Percentiles rank a stretch among this genome's conserved stretches.
Evolutionary conservation across 1,140 invertebrate species (phyloP).

Genomic region (Drepana arcuata): DNA sequence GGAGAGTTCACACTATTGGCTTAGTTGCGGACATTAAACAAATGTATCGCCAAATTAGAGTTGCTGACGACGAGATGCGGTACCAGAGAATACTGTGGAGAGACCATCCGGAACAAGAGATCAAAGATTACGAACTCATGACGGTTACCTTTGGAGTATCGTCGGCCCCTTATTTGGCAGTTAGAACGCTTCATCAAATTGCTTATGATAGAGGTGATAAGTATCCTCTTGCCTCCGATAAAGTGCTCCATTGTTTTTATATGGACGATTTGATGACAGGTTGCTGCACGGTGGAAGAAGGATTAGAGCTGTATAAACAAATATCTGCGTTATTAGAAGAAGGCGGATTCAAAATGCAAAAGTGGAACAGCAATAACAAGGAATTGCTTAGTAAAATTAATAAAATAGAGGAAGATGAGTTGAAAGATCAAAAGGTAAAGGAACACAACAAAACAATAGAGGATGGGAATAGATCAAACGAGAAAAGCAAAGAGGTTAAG

Average conservation of each 20-base stretch:
- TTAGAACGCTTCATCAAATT: background rate
- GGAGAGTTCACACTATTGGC: background rate
- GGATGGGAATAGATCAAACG: no score
- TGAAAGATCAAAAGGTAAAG: no score
- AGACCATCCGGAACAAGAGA: background rate
- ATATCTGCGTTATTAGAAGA: background rate
- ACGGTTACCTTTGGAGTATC: background rate
- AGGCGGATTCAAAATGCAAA: background rate
- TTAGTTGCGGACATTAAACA: background rate
- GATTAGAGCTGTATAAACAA: background rate
- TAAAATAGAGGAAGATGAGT: no score
- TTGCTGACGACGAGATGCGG: background rate
- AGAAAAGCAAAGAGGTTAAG: no score
- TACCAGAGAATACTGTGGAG: background rate
- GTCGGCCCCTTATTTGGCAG: background rate
- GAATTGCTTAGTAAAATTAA: background rate
- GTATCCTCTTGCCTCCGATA: background rate
- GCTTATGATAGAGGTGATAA: background rate
- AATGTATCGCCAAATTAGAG: background rate
- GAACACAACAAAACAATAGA: no score
- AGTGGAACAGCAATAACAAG: background rate
- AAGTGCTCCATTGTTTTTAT: background rate
- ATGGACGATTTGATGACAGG: constrained; percentile 1
- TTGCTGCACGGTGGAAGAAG: background rate
- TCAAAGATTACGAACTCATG: background rate